A percentile compares a stretch with the other conserved stretches of the same genome.
Evolutionary conservation across 35 echinoderm and acorn worm genomes (phyloP).

Genomic region (Lytechinus pictus): DNA sequence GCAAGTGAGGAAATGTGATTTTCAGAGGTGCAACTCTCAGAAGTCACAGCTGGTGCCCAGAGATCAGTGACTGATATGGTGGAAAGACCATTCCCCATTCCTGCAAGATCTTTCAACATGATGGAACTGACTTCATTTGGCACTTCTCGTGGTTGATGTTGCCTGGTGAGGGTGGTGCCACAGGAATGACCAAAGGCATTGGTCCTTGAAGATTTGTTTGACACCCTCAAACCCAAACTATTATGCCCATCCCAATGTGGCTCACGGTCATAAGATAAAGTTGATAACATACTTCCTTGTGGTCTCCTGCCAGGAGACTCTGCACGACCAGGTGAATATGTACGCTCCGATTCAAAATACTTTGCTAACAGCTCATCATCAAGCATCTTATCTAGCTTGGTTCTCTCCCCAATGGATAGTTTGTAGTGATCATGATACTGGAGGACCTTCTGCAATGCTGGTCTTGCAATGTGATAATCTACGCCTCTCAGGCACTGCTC

Average conservation of each 20-base stretch:
- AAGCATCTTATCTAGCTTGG: conserved; percentile 15
- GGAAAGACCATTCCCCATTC: background rate
- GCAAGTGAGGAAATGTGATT: background rate
- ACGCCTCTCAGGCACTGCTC: background rate
- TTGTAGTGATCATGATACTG: background rate
- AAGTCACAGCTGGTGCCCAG: background rate
- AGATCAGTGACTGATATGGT: background rate
- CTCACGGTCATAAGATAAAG: background rate
- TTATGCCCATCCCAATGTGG: background rate
- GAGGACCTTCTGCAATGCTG: background rate
- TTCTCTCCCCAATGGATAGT: background rate
- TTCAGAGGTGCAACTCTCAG: background rate
- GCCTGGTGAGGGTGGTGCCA: background rate
- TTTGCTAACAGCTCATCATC: background rate
- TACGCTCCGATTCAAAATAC: background rate
- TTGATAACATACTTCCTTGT: background rate
- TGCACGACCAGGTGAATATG: background rate
- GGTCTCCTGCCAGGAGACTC: background rate
- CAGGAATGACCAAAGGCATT: background rate
- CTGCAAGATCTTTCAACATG: background rate
- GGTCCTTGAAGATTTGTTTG: background rate
- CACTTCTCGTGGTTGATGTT: background rate
- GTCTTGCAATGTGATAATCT: background rate
- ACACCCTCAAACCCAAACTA: background rate
- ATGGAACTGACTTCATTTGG: background rate